These are phyloP conservation scores for Cynoglossus semilaevis DNA, from an alignment of 2,113 vertebrate species.

Conservation along the genomic window DNA sequence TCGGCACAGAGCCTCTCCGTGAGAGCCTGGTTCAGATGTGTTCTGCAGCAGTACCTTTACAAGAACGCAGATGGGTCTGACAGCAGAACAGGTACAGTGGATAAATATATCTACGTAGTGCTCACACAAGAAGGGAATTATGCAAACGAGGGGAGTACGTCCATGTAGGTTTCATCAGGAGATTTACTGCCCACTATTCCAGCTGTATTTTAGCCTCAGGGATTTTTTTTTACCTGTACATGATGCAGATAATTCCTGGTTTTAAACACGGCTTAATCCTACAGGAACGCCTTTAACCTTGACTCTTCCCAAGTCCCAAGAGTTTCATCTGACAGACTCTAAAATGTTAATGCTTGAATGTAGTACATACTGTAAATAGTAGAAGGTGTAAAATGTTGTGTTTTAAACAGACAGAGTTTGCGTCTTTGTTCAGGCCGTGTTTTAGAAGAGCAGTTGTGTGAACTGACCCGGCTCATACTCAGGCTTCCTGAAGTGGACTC, in stretches of 20 bases:
- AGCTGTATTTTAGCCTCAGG: neutral
- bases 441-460: constrained; percentile 83
- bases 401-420: constrained; percentile 1
- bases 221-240: neutral
- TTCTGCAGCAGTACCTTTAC: constrained; percentile 90
- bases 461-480: constrained; percentile 88
- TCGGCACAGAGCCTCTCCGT: constrained; percentile 86
- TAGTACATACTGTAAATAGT: neutral
- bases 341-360: no score
- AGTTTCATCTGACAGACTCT: no score
- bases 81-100: constrained; percentile 65
- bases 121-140: neutral
- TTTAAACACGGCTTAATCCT: no score
- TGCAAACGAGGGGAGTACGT: no score
- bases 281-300: no score
- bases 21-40: constrained; percentile 90
- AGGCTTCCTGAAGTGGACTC: constrained; percentile 86
- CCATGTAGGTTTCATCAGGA: neutral
- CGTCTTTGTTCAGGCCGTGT: constrained; percentile 71
- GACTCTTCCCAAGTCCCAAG: neutral
- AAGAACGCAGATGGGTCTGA: constrained; percentile 70
- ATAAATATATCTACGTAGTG: neutral
- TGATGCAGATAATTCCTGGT: neutral
- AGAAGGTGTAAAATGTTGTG: neutral
- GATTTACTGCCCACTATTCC: neutral